Evolutionary conservation across 2,888 invertebrate species (phyloP), one percentile per base, ranked within the genome.

Genomic region (Agrochola lychnidis): DNA sequence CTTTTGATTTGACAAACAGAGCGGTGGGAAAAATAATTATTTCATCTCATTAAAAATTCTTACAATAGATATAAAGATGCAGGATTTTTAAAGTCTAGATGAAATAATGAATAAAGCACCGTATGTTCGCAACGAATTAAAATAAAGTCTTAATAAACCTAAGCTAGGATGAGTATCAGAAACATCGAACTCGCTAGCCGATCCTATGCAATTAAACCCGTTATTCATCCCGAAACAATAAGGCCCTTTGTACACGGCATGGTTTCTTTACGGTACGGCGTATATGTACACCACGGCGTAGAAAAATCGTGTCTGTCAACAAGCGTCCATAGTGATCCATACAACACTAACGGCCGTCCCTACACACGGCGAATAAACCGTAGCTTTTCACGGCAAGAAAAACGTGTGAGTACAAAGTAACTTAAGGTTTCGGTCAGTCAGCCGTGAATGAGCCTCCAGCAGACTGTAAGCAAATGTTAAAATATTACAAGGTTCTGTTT

Each of bases 401-500:
- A 42, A 12, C 10, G 42, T 12, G 3, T 42, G 12, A 12, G 10
- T 42, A 42, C 10, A 42, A 12, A 3, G 42, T 10, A 12, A 12
- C 45, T 51, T 67, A 9, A 14, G 30, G 12, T 68, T 61, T n/a
- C 22, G 16, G 9, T 25, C 62, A 62, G 16, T 63, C 71, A 51
- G 22, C 30, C 48, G 63, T 42, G 36, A 79, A 51, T 14, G 14
- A 57, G 57, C 7, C 42, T 68, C 16, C 79, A 57, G n/a, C 62
- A 73, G 73, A 79, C 79, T 79, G 62, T 57, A 7, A 48, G n/a
- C 25, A 40, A 62, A 78, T 66, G 59, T 53, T 59, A 30, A 30
- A 48, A 67, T 72, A 57, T n/a, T 16, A 22, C 6, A 48, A 36
- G 62, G 14, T 51, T 51, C 64, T 48, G n/a, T 4, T n/a, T 9